Conservation (phyloP, 2,888 invertebrate genomes). For the Nomada flava region DNA sequence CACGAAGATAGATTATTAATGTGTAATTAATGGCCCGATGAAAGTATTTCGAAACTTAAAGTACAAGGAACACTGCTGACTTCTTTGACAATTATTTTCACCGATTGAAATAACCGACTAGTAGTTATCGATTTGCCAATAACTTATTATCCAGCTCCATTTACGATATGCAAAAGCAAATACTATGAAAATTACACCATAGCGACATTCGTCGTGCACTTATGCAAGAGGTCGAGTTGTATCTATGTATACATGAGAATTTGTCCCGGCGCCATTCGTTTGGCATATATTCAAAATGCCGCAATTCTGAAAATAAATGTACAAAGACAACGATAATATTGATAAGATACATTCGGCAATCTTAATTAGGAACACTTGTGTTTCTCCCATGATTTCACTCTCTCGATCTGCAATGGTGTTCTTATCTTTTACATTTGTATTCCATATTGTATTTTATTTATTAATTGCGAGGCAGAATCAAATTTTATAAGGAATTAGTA, state of each 20-base stretch:
- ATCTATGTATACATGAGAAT: slow-evolving; percentile 33
- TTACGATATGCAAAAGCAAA: neutral
- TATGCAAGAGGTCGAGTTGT: slow-evolving; percentile 35
- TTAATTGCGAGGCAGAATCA: too few relatives aligned
- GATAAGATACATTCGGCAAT: neutral
- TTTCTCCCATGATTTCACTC: neutral
- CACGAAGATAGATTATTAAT: too few relatives aligned
- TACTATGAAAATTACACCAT: slow-evolving; percentile 15
- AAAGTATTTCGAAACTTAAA: neutral
- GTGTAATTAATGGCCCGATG: neutral
- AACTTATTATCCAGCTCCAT: neutral
- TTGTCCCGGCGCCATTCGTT: slow-evolving; percentile 37
- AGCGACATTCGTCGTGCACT: slow-evolving; percentile 14
- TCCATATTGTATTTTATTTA: too few relatives aligned
- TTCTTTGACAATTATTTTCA: neutral
- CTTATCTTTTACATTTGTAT: too few relatives aligned
- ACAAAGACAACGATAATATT: neutral
- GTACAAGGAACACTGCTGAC: neutral
- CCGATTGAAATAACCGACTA: neutral
- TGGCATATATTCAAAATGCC: slow-evolving; percentile 39
- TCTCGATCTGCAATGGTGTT: too few relatives aligned
- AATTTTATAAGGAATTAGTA: too few relatives aligned
- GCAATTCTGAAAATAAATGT: slow-evolving; percentile 14
- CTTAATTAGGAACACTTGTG: neutral
- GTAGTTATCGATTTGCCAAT: neutral